Evolutionary conservation across 2,113 vertebrate species (phyloP), one percentile per base, ranked within the genome.

Genomic region (Neopipo cinnamomea): DNA sequence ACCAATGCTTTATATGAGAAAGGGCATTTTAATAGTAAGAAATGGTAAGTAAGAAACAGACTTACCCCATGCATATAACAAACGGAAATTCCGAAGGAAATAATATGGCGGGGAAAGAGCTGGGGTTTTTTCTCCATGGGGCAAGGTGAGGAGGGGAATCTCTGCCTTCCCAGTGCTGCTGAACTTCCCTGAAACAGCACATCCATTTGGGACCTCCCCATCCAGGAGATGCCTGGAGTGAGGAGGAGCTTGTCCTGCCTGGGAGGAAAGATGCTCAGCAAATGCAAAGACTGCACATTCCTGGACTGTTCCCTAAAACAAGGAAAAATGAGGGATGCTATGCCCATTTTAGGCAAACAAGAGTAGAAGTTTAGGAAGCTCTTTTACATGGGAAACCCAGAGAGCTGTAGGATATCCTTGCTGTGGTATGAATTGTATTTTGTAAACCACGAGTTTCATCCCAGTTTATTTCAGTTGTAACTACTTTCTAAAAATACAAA

Each of bases 51-150:
- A 46, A 46, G 44, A 46, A 71, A 62, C 6, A 56, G 41, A 21
- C 30, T 73, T 1, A 0, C 12, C 14, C 12, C 33, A 30, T 9
- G 2, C 47, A 23, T 14, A 35, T 10, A 23, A 55, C 12, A 20
- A n/a, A 80, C 25, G 7, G 8, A 66, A 71, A 31, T 25, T 39
- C 28, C 31, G 24, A 62, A 52, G 20, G 14, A 55, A 52, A 41
- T 21, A 46, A 56, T 12, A 30, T 0, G 61, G 4, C 5, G 6
- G 17, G 18, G 27, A 0, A 49, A 85, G 70, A 75, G 14, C 10
- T 50, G 21, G 11, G 3, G 2, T 0, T 3, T 63, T 56, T 53
- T 12, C 11, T n/a, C 33, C 15, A n/a, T 2, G 16, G 47, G 5
- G 2, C 2, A 9, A 39, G 19, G 14, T 15, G 14, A 9, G 23